Percentiles rank a stretch among this genome's conserved stretches.
phyloP scores from a whole-genome alignment of 2,888 invertebrate species.

The Hartigia nigra region DNA sequence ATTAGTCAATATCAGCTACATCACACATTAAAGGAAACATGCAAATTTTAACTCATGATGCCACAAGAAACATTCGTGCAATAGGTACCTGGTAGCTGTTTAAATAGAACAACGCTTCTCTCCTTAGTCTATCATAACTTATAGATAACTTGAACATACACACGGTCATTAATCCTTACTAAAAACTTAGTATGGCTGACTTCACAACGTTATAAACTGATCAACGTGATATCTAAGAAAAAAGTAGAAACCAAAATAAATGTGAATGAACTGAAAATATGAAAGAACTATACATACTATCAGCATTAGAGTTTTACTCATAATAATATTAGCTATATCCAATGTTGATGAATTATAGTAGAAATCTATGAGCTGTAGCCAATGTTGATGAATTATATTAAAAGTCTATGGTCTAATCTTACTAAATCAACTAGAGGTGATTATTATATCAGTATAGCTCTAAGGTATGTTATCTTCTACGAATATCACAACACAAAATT shows the following conservation, averaged over 20 bases:
- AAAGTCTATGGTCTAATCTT: not conserved
- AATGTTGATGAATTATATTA: too few species aligned
- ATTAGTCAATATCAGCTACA: not conserved
- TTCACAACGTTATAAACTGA: not conserved
- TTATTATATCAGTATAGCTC: not conserved
- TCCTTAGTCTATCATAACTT: not conserved
- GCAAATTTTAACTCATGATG: not conserved
- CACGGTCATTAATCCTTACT: not conserved
- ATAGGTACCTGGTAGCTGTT: not conserved
- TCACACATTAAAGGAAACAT: not conserved
- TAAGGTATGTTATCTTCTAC: not conserved
- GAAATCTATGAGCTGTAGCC: not conserved
- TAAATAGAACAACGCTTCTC: not conserved
- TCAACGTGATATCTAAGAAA: not conserved
- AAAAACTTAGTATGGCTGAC: not conserved
- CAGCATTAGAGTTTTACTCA: not conserved
- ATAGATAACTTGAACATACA: not conserved
- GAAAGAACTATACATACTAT: too few species aligned
- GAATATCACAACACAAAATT: conserved; percentile 1
- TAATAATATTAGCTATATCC: not conserved
- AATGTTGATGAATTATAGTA: not conserved
- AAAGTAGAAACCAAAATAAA: too few species aligned
- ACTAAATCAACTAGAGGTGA: not conserved
- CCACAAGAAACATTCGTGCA: not conserved
- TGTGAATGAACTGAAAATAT: too few species aligned